Conservation (phyloP, 2,113 vertebrate genomes). For the Nesoenas mayeri region DNA sequence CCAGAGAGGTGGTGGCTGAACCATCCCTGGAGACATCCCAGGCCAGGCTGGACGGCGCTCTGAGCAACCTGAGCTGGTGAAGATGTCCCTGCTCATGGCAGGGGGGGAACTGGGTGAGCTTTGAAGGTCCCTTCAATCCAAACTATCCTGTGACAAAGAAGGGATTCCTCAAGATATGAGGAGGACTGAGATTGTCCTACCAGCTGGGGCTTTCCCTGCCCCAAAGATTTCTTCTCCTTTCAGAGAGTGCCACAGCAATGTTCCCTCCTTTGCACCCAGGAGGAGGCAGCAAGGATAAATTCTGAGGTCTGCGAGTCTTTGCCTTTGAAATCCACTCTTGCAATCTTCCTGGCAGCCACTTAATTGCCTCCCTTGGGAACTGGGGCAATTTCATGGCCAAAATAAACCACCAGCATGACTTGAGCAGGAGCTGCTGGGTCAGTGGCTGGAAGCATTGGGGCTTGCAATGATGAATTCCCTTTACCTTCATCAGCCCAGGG, state of each 20-base stretch:
- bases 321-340: background rate
- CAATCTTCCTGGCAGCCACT: background rate
- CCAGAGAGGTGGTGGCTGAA: no score
- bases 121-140: no score
- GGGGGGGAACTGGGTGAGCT: no score
- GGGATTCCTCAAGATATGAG: rapidly evolving
- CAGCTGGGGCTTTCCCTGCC: background rate
- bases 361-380: background rate
- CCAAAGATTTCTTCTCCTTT: background rate
- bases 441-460: background rate
- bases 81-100: no score
- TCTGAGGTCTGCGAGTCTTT: background rate
- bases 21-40: no score
- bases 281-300: background rate
- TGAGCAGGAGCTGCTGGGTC: background rate
- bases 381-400: conserved; percentile 17
- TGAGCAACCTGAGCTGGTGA: no score
- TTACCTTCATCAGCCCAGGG: background rate
- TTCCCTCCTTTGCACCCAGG: background rate
- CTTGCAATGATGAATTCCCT: background rate
- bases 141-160: background rate
- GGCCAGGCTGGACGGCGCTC: no score
- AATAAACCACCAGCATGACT: background rate
- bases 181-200: background rate
- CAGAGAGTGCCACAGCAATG: rapidly evolving